phyloP scores from a whole-genome alignment of 2,797 vertebrate genomes.

The Poliocrania exsul region DNA sequence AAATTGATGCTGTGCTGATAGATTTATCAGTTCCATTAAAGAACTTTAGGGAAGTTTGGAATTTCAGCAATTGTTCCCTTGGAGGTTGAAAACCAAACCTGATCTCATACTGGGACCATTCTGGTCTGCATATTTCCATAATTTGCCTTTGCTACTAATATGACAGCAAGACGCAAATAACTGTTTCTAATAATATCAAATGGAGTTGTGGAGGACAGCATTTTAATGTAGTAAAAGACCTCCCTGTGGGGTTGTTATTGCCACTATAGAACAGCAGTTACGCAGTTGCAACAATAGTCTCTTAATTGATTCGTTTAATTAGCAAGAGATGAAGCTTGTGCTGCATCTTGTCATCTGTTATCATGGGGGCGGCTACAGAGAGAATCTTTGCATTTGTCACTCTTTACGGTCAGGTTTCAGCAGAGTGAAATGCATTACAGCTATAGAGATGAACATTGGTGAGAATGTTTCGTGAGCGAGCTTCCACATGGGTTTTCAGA shows the following conservation, averaged over 20 bases:
- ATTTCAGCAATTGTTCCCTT: constrained; percentile 93
- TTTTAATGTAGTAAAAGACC: constrained; percentile 92
- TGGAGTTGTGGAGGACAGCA: constrained; percentile 93
- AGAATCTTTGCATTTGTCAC: constrained; percentile 79
- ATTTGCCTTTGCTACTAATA: constrained; percentile 93
- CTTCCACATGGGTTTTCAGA: background rate
- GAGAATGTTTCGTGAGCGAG: background rate
- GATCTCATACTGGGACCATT: constrained; percentile 93
- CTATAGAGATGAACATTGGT: background rate
- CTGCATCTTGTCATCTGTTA: constrained; percentile 89
- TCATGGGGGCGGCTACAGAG: constrained; percentile 81
- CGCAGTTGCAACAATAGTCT: constrained; percentile 92
- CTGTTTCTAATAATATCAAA: constrained; percentile 97
- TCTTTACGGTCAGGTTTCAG: constrained; percentile 59
- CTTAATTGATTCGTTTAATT: constrained; percentile 99
- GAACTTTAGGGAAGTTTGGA: constrained; percentile 98
- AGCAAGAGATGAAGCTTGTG: constrained; percentile 90
- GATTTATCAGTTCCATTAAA: constrained; percentile 92
- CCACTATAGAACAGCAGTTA: constrained; percentile 94
- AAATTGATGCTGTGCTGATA: constrained; percentile 92
- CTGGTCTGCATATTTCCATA: constrained; percentile 95
- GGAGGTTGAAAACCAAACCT: constrained; percentile 92
- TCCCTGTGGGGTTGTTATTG: constrained; percentile 93
- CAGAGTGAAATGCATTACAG: background rate
- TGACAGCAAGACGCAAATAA: constrained; percentile 98